Percentiles rank a stretch among this genome's conserved stretches.
Conservation (phyloP, 2,797 vertebrate genomes). For the Falco naumanni region DNA sequence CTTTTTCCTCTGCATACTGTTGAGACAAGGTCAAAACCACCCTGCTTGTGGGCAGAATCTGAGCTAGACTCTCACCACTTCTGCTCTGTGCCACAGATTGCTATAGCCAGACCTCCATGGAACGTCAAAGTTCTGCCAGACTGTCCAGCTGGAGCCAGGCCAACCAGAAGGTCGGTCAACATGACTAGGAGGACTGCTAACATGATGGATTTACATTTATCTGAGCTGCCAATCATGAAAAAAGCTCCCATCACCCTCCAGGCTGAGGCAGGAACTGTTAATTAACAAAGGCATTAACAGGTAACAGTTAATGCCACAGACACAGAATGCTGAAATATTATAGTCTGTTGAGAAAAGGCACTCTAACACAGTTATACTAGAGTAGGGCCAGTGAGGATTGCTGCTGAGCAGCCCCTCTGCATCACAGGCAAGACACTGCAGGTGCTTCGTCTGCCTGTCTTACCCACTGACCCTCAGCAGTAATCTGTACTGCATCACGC, state of each 20-base stretch:
- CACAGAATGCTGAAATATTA: not conserved
- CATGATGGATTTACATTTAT: not conserved
- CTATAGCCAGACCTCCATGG: not conserved
- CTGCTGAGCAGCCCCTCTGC: not conserved
- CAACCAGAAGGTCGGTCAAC: not conserved
- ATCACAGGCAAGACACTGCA: not conserved
- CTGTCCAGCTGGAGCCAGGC: not conserved
- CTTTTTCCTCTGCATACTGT: conserved; percentile 85
- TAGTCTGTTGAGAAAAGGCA: no score
- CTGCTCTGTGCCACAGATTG: not conserved
- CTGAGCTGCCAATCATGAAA: not conserved
- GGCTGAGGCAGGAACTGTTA: not conserved
- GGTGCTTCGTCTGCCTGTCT: not conserved
- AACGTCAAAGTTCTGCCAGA: not conserved
- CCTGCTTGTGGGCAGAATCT: not conserved
- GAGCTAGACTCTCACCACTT: not conserved
- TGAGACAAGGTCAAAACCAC: not conserved
- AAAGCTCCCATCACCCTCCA: not conserved
- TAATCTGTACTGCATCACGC: not conserved
- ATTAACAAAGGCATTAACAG: not conserved
- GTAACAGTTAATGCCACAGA: not conserved
- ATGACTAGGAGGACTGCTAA: not conserved
- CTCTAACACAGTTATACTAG: not conserved
- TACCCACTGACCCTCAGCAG: not conserved
- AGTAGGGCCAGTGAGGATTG: not conserved